Percentiles rank a stretch among this genome's conserved stretches.
Conservation (phyloP, 2,888 invertebrate genomes). For the Drosophila kuntzei region DNA sequence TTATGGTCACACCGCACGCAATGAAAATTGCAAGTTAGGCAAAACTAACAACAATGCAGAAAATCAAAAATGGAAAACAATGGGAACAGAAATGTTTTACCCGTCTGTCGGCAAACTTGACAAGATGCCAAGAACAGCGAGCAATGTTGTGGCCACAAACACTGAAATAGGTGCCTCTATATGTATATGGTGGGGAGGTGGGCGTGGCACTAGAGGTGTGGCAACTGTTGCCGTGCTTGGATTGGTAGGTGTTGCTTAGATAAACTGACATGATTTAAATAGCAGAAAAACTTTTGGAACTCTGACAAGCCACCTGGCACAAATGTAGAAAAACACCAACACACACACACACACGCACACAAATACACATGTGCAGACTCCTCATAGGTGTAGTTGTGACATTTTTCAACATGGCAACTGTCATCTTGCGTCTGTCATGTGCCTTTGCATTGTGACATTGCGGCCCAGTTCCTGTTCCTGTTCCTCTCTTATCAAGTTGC, state of each 20-base stretch:
- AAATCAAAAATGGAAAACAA: conserved; percentile 9
- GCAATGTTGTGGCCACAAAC: conserved; percentile 58
- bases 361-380: background rate
- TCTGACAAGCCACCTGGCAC: conserved; percentile 53
- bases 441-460: conserved; percentile 71
- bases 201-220: conserved; percentile 50
- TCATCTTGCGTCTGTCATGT: conserved; percentile 78
- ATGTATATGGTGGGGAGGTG: background rate
- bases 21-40: conserved; percentile 49
- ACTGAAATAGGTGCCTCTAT: conserved; percentile 17
- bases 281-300: conserved; percentile 72
- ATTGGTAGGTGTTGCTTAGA: conserved; percentile 70
- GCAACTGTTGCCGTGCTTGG: conserved; percentile 56
- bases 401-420: conserved; percentile 77
- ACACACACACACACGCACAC: conserved; percentile 1
- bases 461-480: conserved; percentile 24
- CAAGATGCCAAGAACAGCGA: conserved; percentile 75
- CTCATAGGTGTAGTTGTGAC: conserved; percentile 45
- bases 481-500: conserved; percentile 57
- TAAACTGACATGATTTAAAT: conserved; percentile 81
- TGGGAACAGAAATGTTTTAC: conserved; percentile 37
- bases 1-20: conserved; percentile 51
- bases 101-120: conserved; percentile 67
- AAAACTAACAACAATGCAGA: conserved; percentile 22
- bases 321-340: conserved; percentile 37